Base-by-base conservation (phyloP, 1,140 invertebrate genomes). In the Dendrolimus punctatus region DNA sequence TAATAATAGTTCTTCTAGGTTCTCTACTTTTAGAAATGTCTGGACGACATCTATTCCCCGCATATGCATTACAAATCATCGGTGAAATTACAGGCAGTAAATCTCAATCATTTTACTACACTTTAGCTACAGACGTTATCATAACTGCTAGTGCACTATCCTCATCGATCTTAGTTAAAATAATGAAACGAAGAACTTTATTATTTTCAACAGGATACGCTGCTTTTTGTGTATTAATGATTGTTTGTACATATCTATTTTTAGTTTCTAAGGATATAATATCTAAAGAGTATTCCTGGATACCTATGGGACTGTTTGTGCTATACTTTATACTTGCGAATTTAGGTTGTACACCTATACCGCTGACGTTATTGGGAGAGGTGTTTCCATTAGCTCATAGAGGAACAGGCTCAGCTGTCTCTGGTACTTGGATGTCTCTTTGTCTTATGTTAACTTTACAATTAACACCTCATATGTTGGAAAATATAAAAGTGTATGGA, bases 1-100 rank as follows among this genome's bases (percentile, higher is more conserved):
- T 71, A 0, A 40, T 73, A 5, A 77, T 85, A 7, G 64, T 81
- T 2, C 41, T 66, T 6, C 54, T 74, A 3, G 50, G 64, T n/a
- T 55, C 50, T n/a, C 38, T 76, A 4, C 44, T 85, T 0, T 51
- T 85, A 8, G 80, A 85, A 54, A 36, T 65, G 2, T 72, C 69
- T 50, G 80, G 81, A n/a, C 66, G 80, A 40, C 79, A 85, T 48
- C 68, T 79, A 6, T 78, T 82, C 36, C 79, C 81, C 5, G 74
- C 76, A 0, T 82, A 76, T 51, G 81, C 81, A 5, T 50, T 70
- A 6, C 66, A 76, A 52, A 80, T 85, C 3, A 72, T 82, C 0
- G 55, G 49, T 37, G 73, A 73, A 53, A 60, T 82, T 2, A 71
- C 60, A 6, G 73, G 65, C 4, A 56, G 60, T 38, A 73, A 71